Evolutionary conservation across 2,113 vertebrate species (phyloP).

Genomic region (Centropus bengalensis): DNA sequence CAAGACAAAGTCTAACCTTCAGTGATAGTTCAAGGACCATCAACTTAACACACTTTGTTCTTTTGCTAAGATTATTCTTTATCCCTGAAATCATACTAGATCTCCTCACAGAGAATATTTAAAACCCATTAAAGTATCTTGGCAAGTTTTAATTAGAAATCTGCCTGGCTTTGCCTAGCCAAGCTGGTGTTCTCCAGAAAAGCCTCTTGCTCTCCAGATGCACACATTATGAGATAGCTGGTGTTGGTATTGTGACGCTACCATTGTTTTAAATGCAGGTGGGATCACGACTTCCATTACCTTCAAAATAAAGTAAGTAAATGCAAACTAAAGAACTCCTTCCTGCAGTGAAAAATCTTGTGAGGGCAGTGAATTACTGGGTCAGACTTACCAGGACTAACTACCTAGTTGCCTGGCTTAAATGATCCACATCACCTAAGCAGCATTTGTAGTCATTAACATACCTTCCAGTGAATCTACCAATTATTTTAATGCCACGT

Average conservation of each 20-base stretch:
- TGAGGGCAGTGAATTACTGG: not conserved
- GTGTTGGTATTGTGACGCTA: not conserved
- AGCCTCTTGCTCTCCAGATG: not conserved
- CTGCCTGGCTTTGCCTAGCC: not conserved
- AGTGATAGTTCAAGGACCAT: not conserved
- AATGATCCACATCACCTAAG: not conserved
- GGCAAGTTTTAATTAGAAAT: not conserved
- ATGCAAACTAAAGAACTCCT: not conserved
- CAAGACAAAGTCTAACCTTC: not conserved
- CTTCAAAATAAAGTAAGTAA: not conserved
- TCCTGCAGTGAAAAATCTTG: not conserved
- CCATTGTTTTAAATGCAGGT: not conserved
- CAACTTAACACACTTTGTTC: not conserved
- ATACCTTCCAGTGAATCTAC: not conserved
- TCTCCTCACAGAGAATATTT: not conserved
- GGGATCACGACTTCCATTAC: not conserved
- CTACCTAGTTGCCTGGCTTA: not conserved
- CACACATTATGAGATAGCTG: fast-evolving
- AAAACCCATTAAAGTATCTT: not conserved
- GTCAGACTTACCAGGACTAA: not conserved
- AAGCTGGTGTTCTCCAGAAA: not conserved
- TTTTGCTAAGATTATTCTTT: not conserved
- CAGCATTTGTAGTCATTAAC: not conserved
- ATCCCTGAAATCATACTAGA: not conserved
- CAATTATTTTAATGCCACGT: not conserved